Conservation (phyloP, 2,113 vertebrate species). For the Bungarus multicinctus region DNA sequence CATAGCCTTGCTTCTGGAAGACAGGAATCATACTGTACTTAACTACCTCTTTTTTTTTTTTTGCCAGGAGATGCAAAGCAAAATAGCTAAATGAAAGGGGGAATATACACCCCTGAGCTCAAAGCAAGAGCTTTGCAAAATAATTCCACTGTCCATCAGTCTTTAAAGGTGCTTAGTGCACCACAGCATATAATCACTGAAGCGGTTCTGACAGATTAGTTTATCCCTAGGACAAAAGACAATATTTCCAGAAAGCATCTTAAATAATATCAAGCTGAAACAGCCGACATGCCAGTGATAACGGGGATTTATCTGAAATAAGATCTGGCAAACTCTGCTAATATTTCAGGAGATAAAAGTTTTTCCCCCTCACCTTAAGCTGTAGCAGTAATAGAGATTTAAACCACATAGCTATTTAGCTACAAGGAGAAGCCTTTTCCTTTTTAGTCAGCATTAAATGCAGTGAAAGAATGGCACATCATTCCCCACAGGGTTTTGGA, state of each 20-base stretch:
- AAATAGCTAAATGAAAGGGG: background rate
- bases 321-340: slow-evolving; percentile 37
- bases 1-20: background rate
- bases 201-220: slow-evolving; percentile 39
- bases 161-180: slow-evolving; percentile 37
- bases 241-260: slow-evolving; percentile 44
- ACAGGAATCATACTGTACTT: background rate
- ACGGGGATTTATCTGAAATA: slow-evolving; percentile 51
- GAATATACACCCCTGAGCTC: background rate
- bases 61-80: background rate
- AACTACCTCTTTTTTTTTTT: background rate
- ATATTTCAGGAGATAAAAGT: slow-evolving; percentile 41
- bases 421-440: slow-evolving; percentile 32
- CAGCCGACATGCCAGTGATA: slow-evolving; percentile 11
- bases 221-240: slow-evolving; percentile 34
- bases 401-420: slow-evolving; percentile 48
- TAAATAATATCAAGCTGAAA: slow-evolving; percentile 25
- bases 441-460: background rate
- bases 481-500: background rate
- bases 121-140: background rate
- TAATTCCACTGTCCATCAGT: slow-evolving; percentile 26
- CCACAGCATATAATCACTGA: background rate
- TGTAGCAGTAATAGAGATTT: slow-evolving; percentile 35
- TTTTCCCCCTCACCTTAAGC: slow-evolving; percentile 31
- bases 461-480: slow-evolving; percentile 9